These are phyloP conservation scores for Scotopteryx bipunctaria DNA, from an alignment of 2,888 invertebrate species.

Conservation along the genomic window DNA sequence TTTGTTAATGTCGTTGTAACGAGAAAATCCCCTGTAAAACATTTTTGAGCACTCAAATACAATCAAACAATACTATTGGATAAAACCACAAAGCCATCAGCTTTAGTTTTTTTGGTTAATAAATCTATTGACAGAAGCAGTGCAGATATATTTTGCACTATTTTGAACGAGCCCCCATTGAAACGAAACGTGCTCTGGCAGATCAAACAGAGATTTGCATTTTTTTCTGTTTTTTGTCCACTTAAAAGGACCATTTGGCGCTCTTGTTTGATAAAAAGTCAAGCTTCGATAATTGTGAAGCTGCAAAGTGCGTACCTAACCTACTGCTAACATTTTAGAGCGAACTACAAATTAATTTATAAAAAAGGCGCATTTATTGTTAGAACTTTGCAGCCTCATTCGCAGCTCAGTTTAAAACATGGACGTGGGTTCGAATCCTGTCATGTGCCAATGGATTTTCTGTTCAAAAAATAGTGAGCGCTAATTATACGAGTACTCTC, in stretches of 20 bases:
- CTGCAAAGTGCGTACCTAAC: no score
- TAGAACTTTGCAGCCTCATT: no score
- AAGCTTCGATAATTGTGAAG: neutral
- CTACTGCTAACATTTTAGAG: no score
- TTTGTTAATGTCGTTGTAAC: no score
- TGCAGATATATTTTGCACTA: constrained; percentile 42
- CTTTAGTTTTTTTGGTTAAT: constrained; percentile 39
- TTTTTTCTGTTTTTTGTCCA: constrained; percentile 27
- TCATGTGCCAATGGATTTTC: no score
- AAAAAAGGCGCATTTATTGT: no score
- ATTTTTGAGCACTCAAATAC: neutral
- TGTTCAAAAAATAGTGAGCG: no score
- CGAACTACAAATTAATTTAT: no score
- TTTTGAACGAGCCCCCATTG: constrained; percentile 32
- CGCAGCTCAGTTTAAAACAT: no score
- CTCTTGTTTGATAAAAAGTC: neutral
- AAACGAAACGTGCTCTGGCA: constrained; percentile 46
- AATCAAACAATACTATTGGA: constrained; percentile 15
- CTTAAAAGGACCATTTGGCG: neutral
- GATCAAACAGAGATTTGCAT: constrained; percentile 46
- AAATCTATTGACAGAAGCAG: constrained; percentile 48
- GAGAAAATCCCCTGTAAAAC: neutral
- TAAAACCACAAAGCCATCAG: constrained; percentile 34
- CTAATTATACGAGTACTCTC: no score
- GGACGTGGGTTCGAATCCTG: no score